Percentiles rank a stretch among this genome's conserved stretches.
phyloP scores from a whole-genome alignment of 2,113 vertebrate genomes.

The Monopterus albus region DNA sequence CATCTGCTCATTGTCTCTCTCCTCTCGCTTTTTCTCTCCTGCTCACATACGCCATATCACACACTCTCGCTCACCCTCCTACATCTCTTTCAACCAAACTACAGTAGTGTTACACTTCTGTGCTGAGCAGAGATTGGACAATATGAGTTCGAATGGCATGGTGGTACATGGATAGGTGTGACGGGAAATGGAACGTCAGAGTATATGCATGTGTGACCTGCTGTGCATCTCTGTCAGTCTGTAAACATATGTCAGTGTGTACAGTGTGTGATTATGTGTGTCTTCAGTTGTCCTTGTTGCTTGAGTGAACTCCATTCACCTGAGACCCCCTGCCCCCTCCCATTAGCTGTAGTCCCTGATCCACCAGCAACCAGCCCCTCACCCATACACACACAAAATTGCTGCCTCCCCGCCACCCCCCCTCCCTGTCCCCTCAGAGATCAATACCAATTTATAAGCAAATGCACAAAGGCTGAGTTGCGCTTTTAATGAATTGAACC shows the following conservation, averaged over 20 bases:
- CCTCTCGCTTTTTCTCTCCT: slow-evolving; percentile 35
- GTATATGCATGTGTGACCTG: slow-evolving; percentile 12
- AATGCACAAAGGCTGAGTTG: slow-evolving; percentile 84
- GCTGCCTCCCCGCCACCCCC: neutral
- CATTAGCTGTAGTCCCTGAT: slow-evolving; percentile 55
- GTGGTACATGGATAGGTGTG: slow-evolving; percentile 17
- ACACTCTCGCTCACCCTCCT: slow-evolving; percentile 39
- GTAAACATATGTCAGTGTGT: slow-evolving; percentile 21
- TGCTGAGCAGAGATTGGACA: slow-evolving; percentile 51
- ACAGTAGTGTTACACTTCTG: slow-evolving; percentile 72
- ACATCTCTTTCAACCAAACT: slow-evolving; percentile 79
- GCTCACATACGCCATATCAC: slow-evolving; percentile 38
- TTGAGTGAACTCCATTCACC: slow-evolving; percentile 78
- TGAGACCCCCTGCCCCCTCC: slow-evolving; percentile 65
- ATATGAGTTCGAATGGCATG: slow-evolving; percentile 61
- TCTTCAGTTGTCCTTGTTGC: slow-evolving; percentile 62
- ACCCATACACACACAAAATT: slow-evolving; percentile 15
- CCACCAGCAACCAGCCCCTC: slow-evolving; percentile 19
- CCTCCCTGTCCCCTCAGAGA: slow-evolving; percentile 47
- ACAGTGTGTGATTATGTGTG: slow-evolving; percentile 3
- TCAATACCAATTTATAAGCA: slow-evolving; percentile 90
- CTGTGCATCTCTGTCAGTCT: slow-evolving; percentile 13
- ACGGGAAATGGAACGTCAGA: neutral
- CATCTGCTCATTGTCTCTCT: slow-evolving; percentile 57
- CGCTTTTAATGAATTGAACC: slow-evolving; percentile 86